Percentiles rank a stretch among this genome's conserved stretches.
phyloP scores from a whole-genome alignment of 2,888 invertebrate genomes.

The Perizoma flavofasciatum region DNA sequence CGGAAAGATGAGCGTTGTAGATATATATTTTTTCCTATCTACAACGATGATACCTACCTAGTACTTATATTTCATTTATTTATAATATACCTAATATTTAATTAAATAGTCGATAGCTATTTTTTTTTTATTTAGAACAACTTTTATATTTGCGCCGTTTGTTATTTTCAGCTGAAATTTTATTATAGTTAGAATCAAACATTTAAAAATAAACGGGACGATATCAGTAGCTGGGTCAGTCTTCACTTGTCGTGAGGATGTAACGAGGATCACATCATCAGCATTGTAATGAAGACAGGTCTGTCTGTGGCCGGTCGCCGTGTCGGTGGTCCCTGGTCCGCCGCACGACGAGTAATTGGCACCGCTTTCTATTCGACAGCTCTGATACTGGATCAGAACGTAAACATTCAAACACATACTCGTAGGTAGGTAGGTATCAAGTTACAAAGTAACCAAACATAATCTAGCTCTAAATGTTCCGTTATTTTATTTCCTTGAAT shows the following conservation, averaged over 20 bases:
- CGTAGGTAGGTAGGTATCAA: neutral
- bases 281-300: slow-evolving; percentile 18
- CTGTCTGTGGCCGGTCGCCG: slow-evolving; percentile 10
- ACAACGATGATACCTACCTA: no score
- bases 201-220: neutral
- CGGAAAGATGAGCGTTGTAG: no score
- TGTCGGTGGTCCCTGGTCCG: slow-evolving; percentile 30
- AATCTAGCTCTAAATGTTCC: no score
- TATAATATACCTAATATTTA: no score
- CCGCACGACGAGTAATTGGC: slow-evolving; percentile 34
- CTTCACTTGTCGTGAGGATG: neutral
- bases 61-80: no score
- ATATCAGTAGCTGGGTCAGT: neutral
- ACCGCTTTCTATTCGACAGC: slow-evolving; percentile 38
- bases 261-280: slow-evolving; percentile 14
- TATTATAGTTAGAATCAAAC: no score
- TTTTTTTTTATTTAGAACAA: no score
- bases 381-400: slow-evolving; percentile 26
- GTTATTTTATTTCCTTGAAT: no score
- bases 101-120: no score
- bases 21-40: no score
- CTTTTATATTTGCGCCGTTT: no score
- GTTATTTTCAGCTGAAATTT: no score
- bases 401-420: slow-evolving; percentile 9
- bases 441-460: neutral